Evolutionary conservation across 2,888 invertebrate species (phyloP).

Genomic region (Dimorphilus gyrociliatus): DNA sequence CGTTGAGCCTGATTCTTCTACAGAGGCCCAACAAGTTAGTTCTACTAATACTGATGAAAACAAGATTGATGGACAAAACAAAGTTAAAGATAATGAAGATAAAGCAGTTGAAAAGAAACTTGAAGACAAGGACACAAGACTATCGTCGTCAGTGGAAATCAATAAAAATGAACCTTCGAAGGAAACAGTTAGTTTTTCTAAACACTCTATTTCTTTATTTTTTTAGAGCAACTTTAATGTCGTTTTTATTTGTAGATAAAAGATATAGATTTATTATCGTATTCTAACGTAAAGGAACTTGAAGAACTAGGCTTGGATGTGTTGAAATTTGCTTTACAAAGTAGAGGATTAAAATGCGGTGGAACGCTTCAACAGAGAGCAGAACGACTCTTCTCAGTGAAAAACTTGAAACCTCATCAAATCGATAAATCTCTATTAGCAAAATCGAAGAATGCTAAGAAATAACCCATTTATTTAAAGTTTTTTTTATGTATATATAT

Average conservation of each 20-base stretch:
- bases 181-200: too few species aligned
- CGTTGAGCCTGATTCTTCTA: too few species aligned
- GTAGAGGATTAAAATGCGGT: constrained; percentile 41
- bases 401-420: constrained; percentile 26
- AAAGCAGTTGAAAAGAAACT: too few species aligned
- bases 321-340: constrained; percentile 31
- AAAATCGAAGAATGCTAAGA: constrained; percentile 16
- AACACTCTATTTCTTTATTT: not conserved
- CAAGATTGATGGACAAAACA: not conserved
- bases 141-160: too few species aligned
- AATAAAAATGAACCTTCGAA: too few species aligned
- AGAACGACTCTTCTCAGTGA: constrained; percentile 36
- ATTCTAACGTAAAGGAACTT: constrained; percentile 11
- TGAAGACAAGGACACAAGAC: too few species aligned
- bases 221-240: not conserved
- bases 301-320: constrained; percentile 36
- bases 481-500: too few species aligned
- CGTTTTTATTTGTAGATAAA: not conserved
- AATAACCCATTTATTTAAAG: constrained; percentile 1
- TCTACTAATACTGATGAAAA: not conserved
- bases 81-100: not conserved
- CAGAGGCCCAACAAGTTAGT: too few species aligned
- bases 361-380: constrained; percentile 39
- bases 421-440: constrained; percentile 27
- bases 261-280: not conserved